Base-by-base conservation (phyloP, 2,113 vertebrate species). In the Eleginops maclovinus region DNA sequence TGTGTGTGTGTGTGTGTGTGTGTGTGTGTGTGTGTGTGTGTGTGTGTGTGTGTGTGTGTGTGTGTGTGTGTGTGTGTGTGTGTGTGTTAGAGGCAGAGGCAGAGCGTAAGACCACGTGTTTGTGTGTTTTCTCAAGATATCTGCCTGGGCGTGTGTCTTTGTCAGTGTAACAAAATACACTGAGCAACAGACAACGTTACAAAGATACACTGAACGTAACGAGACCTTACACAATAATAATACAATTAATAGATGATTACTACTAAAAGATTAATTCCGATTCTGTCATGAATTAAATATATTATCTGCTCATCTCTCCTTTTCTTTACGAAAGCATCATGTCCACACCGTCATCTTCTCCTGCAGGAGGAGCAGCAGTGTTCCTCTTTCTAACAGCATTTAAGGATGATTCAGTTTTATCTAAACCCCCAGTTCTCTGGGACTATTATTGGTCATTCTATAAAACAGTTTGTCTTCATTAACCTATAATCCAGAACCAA, bases 141-240 rank as follows among this genome's bases (percentile, higher is more conserved):
- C 66, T 90, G 60, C 79, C 68, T 76, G 51, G 63, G 28, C 84
- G 75, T 75, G 66, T 85, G 63, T 77, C 78, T 86, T 68, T 83
- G 53, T 89, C 59, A 80, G 65, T 59, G 81, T 16, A 77, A 70
- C 74, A 77, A 66, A 85, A 67, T 74, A n/a, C 55, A 63, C 9
- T 13, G 4, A 77, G 67, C 31, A 79, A 72, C 12, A 63, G 17
- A 43, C 40, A 28, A 2, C 15, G n/a, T 71, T 49, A 49, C 19
- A 54, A 41, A 41, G 17, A 70, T 64, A 60, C 22, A 66, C 47
- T 63, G 43, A 50, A 46, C 49, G 62, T 28, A 72, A 67, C 22
- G 2, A 49, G 12, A 15, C 21, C 22, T 44, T 63, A 2, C 7
- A 60, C 47, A 47, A 72, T n/a, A 13, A 73, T 15, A 46, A 55